Percentiles rank a stretch among this genome's conserved stretches.
These are phyloP conservation scores for Thunnus maccoyii DNA, from an alignment of 2,113 vertebrate genomes.

Conservation along the genomic window DNA sequence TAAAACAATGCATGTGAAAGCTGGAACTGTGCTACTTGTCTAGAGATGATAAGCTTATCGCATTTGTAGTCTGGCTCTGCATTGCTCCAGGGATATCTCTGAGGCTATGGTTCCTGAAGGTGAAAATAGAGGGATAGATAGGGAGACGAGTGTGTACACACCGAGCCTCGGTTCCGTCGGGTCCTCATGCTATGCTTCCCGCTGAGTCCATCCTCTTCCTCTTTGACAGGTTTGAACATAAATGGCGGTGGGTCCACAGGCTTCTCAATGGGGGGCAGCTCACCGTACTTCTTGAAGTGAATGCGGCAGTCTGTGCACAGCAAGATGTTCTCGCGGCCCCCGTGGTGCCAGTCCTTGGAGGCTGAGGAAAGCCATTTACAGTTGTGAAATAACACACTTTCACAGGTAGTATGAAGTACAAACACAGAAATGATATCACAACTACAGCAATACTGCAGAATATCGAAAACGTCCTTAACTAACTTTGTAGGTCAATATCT, in stretches of 20 bases:
- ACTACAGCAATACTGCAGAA: not conserved
- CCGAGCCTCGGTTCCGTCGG: conserved; percentile 96
- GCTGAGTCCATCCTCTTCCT: conserved; percentile 98
- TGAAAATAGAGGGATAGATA: conserved; percentile 60
- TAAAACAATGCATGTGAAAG: not conserved
- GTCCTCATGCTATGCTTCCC: conserved; percentile 99
- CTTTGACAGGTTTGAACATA: conserved; percentile 99
- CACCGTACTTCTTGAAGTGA: conserved; percentile 99
- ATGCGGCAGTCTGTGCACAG: conserved; percentile 98
- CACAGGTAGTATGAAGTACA: conserved; percentile 21
- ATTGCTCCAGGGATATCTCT: conserved; percentile 18
- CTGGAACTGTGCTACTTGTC: not conserved
- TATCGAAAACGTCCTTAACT: not conserved
- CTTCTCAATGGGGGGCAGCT: conserved; percentile 98
- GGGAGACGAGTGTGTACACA: conserved; percentile 69
- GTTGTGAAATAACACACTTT: conserved; percentile 57
- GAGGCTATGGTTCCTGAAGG: conserved; percentile 36
- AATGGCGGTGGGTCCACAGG: conserved; percentile 98
- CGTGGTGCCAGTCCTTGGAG: conserved; percentile 99
- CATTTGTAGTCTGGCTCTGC: conserved; percentile 6
- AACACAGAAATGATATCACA: conserved; percentile 32
- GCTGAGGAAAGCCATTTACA: conserved; percentile 85
- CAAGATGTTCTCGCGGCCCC: conserved; percentile 96
- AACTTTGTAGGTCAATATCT: not conserved
- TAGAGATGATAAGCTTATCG: not conserved